phyloP scores from a whole-genome alignment of 2,888 invertebrate genomes.

The Drosophila birchii region DNA sequence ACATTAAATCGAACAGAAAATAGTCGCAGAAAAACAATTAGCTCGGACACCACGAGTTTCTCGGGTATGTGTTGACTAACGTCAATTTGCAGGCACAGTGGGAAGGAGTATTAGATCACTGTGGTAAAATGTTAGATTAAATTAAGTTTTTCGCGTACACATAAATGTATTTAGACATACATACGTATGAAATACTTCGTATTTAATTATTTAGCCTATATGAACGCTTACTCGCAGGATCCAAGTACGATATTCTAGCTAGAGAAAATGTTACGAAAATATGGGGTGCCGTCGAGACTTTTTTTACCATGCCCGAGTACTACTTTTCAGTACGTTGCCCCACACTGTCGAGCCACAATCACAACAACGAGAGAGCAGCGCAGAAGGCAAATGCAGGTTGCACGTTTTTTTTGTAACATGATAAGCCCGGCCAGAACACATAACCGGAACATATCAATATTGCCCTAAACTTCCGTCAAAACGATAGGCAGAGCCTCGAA shows the following conservation, averaged over 20 bases:
- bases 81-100: constrained; percentile 13
- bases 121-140: not conserved
- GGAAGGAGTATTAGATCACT: not conserved
- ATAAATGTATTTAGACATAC: not conserved
- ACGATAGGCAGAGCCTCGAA: constrained; percentile 32
- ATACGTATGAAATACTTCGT: not conserved
- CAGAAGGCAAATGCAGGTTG: constrained; percentile 58
- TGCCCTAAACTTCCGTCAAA: constrained; percentile 19
- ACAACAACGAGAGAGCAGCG: constrained; percentile 30
- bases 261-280: too few relatives aligned
- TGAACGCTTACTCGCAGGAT: not conserved
- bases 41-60: constrained; percentile 51
- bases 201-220: not conserved
- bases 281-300: too few relatives aligned
- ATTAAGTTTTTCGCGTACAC: not conserved
- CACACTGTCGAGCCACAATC: constrained; percentile 48
- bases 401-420: constrained; percentile 69
- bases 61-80: constrained; percentile 28
- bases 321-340: constrained; percentile 25
- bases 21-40: constrained; percentile 37
- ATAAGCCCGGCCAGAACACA: constrained; percentile 57
- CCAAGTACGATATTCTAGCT: too few relatives aligned
- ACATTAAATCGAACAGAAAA: constrained; percentile 45
- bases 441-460: constrained; percentile 14
- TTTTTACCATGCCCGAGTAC: not conserved